Percentiles rank a stretch among this genome's conserved stretches.
These are phyloP conservation scores for Parazoanthus atlanticus DNA, from an alignment of 92 coral and sea anemone species.

Conservation along the genomic window DNA sequence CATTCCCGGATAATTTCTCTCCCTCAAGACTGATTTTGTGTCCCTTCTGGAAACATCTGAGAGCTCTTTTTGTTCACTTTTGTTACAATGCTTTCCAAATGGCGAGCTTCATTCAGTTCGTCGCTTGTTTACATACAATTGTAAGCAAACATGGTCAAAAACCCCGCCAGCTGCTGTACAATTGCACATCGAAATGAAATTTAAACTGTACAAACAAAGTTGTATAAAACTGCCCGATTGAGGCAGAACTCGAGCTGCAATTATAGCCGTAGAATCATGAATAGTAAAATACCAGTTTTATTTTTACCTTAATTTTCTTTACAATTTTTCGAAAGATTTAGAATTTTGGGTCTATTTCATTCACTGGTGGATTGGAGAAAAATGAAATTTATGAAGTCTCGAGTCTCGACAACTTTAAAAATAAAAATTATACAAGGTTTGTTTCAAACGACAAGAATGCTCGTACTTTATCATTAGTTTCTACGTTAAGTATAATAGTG, in stretches of 20 bases:
- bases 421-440: slow-evolving; percentile 5
- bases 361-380: not conserved
- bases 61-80: slow-evolving; percentile 59
- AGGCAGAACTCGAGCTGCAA: not conserved
- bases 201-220: slow-evolving; percentile 1
- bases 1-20: slow-evolving; percentile 41
- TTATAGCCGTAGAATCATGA: too few species aligned
- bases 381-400: too few species aligned
- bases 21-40: slow-evolving; percentile 47
- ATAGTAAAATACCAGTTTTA: too few species aligned
- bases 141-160: slow-evolving; percentile 21
- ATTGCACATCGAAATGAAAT: not conserved
- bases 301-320: not conserved
- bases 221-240: slow-evolving; percentile 13
- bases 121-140: slow-evolving; percentile 22
- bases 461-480: not conserved
- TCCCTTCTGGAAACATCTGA: slow-evolving; percentile 60
- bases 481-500: not conserved
- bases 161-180: not conserved
- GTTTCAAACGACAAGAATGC: not conserved
- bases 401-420: not conserved
- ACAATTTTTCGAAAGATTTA: slow-evolving; percentile 10
- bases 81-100: slow-evolving; percentile 42
- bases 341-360: not conserved
- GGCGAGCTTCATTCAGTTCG: slow-evolving; percentile 27